Evolutionary conservation across 1,140 invertebrate species (phyloP).

Genomic region (Cardiocondyla obscurior): DNA sequence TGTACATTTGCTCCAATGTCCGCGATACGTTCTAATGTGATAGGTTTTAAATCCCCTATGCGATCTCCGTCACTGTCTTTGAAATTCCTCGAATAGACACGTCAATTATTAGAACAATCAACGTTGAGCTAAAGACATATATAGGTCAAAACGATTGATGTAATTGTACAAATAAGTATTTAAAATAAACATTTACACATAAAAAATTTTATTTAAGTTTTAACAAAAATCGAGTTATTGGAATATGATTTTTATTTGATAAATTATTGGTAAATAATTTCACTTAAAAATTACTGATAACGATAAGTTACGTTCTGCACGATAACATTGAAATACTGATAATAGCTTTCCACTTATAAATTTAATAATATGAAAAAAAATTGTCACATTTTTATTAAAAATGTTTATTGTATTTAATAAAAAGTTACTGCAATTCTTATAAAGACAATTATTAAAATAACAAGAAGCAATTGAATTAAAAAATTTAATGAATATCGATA

Average conservation of each 20-base stretch:
- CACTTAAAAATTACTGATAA: background rate
- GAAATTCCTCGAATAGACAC: slow-evolving; percentile 90
- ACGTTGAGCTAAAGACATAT: background rate
- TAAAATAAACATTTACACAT: no score
- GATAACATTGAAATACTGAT: background rate
- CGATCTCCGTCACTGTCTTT: slow-evolving; percentile 91
- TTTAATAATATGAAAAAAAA: background rate
- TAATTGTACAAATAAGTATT: no score
- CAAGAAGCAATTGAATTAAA: background rate
- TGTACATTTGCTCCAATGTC: slow-evolving; percentile 86
- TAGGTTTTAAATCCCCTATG: slow-evolving; percentile 89
- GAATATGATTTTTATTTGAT: slow-evolving; percentile 1
- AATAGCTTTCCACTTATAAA: background rate
- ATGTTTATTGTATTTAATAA: background rate
- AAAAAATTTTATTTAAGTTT: no score
- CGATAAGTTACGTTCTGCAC: background rate
- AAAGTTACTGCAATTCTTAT: background rate
- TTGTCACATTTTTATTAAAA: background rate
- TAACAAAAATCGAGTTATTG: no score
- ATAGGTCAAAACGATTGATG: slow-evolving; percentile 82
- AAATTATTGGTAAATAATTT: background rate
- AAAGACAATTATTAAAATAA: background rate
- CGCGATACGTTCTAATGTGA: slow-evolving; percentile 87
- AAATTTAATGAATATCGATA: background rate
- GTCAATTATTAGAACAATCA: background rate